Conservation (phyloP, 2,888 invertebrate genomes). For the Andrena bucephala region DNA sequence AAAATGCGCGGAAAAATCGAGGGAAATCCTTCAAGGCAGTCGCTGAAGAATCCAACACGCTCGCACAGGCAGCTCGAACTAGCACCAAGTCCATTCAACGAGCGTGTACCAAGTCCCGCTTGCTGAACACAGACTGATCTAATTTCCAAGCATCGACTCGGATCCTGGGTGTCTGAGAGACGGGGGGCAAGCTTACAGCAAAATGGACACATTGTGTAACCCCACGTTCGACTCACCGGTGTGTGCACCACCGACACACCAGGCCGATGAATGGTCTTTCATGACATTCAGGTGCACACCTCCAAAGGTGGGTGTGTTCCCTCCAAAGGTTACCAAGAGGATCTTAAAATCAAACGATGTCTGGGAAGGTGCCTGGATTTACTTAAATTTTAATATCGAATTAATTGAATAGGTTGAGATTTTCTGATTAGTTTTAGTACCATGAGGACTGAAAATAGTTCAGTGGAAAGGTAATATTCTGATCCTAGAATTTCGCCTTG, state of each 20-base stretch:
- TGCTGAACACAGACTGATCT: conserved; percentile 67
- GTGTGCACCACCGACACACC: conserved; percentile 16
- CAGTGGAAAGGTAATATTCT: no score
- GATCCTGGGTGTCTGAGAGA: conserved; percentile 52
- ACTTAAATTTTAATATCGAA: no score
- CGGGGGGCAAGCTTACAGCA: conserved; percentile 37
- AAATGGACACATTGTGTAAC: conserved; percentile 60
- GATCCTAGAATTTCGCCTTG: no score
- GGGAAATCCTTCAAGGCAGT: not conserved
- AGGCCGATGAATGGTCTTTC: not conserved
- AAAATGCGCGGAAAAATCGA: no score
- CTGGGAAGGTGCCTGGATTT: not conserved
- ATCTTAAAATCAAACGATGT: not conserved
- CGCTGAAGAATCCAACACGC: not conserved
- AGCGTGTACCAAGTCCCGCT: conserved; percentile 61
- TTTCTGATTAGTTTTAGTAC: no score
- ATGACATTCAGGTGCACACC: conserved; percentile 25
- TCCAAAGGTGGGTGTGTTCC: not conserved
- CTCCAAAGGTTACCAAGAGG: conserved; percentile 28
- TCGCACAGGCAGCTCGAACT: not conserved
- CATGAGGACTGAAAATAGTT: no score
- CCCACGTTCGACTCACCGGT: not conserved
- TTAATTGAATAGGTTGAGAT: no score
- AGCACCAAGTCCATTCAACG: not conserved
- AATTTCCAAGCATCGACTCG: conserved; percentile 65